These are phyloP conservation scores for Denticeps clupeoides DNA, from an alignment of 2,797 vertebrate genomes.

Conservation along the genomic window DNA sequence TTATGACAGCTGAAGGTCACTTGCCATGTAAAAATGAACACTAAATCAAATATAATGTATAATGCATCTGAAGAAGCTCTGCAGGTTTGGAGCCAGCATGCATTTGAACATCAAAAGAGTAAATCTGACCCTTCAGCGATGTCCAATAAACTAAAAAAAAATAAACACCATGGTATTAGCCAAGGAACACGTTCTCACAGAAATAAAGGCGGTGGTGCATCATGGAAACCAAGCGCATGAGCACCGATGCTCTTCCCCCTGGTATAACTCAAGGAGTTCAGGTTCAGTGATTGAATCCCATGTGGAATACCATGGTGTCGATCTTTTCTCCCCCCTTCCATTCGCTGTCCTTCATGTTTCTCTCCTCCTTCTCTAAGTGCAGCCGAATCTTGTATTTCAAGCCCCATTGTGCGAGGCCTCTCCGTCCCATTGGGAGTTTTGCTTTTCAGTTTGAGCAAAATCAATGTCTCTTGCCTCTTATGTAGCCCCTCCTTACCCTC, in stretches of 20 bases:
- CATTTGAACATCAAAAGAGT: too few species aligned
- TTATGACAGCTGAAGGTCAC: too few species aligned
- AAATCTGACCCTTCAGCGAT: too few species aligned
- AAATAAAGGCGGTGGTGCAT: neutral
- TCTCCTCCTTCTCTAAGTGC: conserved; percentile 17
- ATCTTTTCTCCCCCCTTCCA: too few species aligned
- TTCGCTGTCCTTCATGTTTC: too few species aligned
- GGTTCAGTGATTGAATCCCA: conserved; percentile 47
- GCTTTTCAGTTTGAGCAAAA: conserved; percentile 40
- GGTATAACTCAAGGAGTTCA: conserved; percentile 28
- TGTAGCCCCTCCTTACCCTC: conserved; percentile 42
- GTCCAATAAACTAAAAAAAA: too few species aligned
- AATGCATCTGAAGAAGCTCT: too few species aligned
- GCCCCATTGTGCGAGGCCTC: conserved; percentile 66
- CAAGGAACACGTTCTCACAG: too few species aligned
- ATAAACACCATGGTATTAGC: too few species aligned
- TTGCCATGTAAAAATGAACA: too few species aligned
- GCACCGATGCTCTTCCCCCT: conserved; percentile 21
- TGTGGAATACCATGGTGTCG: conserved; percentile 52
- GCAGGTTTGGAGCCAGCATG: too few species aligned
- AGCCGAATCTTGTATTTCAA: conserved; percentile 55
- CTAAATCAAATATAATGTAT: too few species aligned
- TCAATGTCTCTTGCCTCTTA: conserved; percentile 50
- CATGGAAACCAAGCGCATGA: neutral
- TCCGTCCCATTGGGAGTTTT: conserved; percentile 50